Base-by-base conservation (phyloP, 2,113 vertebrate species). In the Hyperopisus bebe region DNA sequence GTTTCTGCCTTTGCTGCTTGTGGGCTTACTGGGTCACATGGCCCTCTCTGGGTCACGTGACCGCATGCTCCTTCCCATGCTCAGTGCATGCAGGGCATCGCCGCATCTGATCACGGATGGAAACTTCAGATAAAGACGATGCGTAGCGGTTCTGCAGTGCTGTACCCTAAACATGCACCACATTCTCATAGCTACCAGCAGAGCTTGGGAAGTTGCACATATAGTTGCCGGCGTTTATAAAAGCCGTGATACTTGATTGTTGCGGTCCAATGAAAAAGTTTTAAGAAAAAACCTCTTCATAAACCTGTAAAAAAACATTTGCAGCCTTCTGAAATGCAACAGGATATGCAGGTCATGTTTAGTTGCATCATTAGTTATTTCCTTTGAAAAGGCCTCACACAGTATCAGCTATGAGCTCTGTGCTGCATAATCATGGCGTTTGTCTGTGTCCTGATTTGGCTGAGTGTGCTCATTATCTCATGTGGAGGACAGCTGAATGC, bases 1-100 rank as follows among this genome's bases (percentile, higher is more conserved):
- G 90, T 90, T 90, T 90, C 62, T 88, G 55, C 85, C 27, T 24
- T 53, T 6, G 11, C 48, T 50, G 85, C 47, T 51, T 13, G 27
- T 50, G 50, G 85, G 82, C 42, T 84, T 84, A 84, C 82, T 47
- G 82, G 44, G 82, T 84, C 44, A 46, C 39, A n/a, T 46, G 44
- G 39, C 82, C 44, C 82, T 47, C 82, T 39, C 15, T 9, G 19
- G 85, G 85, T 87, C 85, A 87, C 27, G 50, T 87, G 85, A 51
- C 84, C 47, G 0, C 84, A 27, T 0, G 48, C 84, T 31, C n/a
- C 21, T 86, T 47, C 50, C 46, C 47, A 50, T 46, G 35, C 44
- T 85, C 19, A 82, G 39, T 21, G 17, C 80, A n/a, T 47, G 42
- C 39, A 83, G 80, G 21, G 80, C 80, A 83, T 83, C 42, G 42